Percentiles rank a stretch among this genome's conserved stretches.
phyloP scores from a whole-genome alignment of 1,140 invertebrate genomes.

The Heliothis subflexa region DNA sequence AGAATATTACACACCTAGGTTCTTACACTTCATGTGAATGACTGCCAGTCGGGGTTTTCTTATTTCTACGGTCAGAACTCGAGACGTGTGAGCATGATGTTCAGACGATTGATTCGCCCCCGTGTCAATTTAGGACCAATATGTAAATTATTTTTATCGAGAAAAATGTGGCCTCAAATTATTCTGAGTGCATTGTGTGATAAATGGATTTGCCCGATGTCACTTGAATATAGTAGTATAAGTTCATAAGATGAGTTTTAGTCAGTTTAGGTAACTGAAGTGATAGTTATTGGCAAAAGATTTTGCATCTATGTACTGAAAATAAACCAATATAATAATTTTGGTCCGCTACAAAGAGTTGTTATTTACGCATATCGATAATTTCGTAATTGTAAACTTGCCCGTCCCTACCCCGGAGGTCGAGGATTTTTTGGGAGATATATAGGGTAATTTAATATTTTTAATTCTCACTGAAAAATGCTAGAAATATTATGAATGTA shows the following conservation, averaged over 20 bases:
- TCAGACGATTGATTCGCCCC: background rate
- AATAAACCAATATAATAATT: too few relatives aligned
- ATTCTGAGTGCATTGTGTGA: too few relatives aligned
- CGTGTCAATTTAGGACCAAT: background rate
- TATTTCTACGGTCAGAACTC: constrained; percentile 3
- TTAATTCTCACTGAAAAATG: too few relatives aligned
- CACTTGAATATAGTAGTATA: too few relatives aligned
- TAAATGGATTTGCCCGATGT: too few relatives aligned
- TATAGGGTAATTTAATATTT: too few relatives aligned
- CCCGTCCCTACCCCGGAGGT: background rate
- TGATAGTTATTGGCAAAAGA: too few relatives aligned
- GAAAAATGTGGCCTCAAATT: background rate
- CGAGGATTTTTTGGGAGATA: too few relatives aligned
- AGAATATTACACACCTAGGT: constrained; percentile 7
- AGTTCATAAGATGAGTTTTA: too few relatives aligned
- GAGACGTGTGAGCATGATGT: background rate
- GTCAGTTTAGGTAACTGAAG: too few relatives aligned
- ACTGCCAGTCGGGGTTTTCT: constrained; percentile 4
- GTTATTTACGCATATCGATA: background rate
- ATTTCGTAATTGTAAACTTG: background rate
- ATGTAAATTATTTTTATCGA: background rate
- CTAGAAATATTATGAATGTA: background rate
- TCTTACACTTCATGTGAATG: background rate
- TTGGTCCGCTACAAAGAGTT: background rate
- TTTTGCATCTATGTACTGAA: too few relatives aligned